Evolutionary conservation across 2,888 invertebrate species (phyloP), one percentile per base, ranked within the genome.

Genomic region (Eilema sororculum): DNA sequence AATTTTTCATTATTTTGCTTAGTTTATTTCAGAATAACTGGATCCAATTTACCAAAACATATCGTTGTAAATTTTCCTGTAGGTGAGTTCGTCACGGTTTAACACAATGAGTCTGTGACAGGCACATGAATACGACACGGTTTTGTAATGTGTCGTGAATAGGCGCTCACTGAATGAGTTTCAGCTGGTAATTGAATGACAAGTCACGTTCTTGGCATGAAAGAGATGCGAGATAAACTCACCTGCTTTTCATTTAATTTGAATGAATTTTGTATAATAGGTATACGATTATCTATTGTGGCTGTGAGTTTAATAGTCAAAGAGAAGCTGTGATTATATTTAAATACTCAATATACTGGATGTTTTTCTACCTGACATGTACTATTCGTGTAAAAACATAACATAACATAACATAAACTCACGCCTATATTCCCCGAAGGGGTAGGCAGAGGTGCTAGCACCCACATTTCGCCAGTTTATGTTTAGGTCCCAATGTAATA

Each of bases 71-170:
- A 62, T 25, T 62, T 28, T 16, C 61, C 57, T 66, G 28, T 56
- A 41, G 22, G 57, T 37, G 28, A 41, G 24, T 69, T 61, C 56
- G 66, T 62, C 61, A 62, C 60, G 30, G 62, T 22, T 33, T 70
- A 24, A 37, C 64, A 68, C 60, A 41, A 28, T 9, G 68, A 24
- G 13, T 30, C 28, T 52, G 52, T 52, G 58, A 41, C 25, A 24
- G 12, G 46, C 56, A 56, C 28, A 37, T 65, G 69, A 70, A 56
- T 52, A 61, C 28, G 56, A 66, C 41, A 66, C 65, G 46, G 52
- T 57, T 46, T 28, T 66, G 33, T 56, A 62, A 66, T 30, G 52
- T 37, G 25, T 25, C 33, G 37, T 66, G 69, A 70, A 70, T 69
- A 37, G 69, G 56, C 25, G 13, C 25, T 13, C 33, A 4, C 28